Evolutionary conservation across 1,140 invertebrate genomes (phyloP).

Genomic region (Phortica variegata): DNA sequence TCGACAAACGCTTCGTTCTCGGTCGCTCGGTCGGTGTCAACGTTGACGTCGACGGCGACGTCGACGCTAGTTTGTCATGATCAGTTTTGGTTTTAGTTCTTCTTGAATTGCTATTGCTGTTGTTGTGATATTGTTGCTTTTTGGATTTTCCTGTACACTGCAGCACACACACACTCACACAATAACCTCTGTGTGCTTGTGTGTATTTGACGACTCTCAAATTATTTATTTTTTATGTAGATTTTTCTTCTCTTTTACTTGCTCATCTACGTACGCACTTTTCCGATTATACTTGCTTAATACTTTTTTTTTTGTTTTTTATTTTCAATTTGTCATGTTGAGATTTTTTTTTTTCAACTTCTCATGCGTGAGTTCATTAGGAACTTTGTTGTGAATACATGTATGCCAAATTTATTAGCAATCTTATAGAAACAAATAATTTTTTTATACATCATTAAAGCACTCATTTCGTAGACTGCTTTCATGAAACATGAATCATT

Average conservation of each 20-base stretch:
- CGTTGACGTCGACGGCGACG: constrained; percentile 4
- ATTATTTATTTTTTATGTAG: constrained; percentile 10
- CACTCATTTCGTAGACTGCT: no score
- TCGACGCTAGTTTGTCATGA: constrained; percentile 35
- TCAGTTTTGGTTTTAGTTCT: constrained; percentile 13
- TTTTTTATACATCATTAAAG: no score
- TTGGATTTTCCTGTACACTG: constrained; percentile 24
- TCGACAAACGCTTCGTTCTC: constrained; percentile 8
- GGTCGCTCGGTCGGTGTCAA: constrained; percentile 1
- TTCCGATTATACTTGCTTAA: constrained; percentile 10
- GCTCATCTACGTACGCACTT: constrained; percentile 3
- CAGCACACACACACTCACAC: not conserved
- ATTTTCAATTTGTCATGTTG: constrained; percentile 23
- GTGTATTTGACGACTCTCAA: constrained; percentile 7
- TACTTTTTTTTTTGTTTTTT: constrained; percentile 10
- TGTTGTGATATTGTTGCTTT: constrained; percentile 7
- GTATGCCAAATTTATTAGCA: no score
- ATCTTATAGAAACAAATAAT: no score
- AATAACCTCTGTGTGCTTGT: constrained; percentile 13
- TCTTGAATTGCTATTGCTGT: no score
- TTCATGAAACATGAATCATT: no score
- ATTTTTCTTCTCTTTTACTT: not conserved
- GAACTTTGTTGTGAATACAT: no score
- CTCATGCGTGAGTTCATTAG: no score
- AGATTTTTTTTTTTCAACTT: no score